A percentile compares a stretch with the other conserved stretches of the same genome.
Evolutionary conservation across 2,113 vertebrate species (phyloP).

Genomic region (Hydropotes inermis): DNA sequence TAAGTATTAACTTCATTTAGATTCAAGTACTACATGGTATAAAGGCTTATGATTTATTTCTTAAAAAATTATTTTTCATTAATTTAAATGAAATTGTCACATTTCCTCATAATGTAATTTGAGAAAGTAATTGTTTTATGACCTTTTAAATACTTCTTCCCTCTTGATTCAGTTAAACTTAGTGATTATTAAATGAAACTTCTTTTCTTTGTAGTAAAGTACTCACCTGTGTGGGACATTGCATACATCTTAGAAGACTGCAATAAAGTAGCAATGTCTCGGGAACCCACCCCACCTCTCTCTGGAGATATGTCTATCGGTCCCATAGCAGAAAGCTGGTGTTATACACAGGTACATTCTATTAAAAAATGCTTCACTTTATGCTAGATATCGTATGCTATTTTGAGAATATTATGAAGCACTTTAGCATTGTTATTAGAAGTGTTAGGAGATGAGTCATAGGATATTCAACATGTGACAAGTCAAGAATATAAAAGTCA

Average conservation of each 20-base stretch:
- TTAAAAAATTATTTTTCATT: background rate
- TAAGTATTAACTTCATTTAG: background rate
- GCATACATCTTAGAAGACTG: constrained; percentile 73
- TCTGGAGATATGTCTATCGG: constrained; percentile 96
- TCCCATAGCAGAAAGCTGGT: constrained; percentile 99
- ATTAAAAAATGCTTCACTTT: constrained; percentile 37
- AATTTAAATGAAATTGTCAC: background rate
- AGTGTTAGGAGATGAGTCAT: background rate
- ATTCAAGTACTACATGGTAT: background rate
- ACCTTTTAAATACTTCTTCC: background rate
- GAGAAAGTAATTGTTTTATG: background rate
- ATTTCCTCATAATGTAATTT: background rate
- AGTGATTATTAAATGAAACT: constrained; percentile 24
- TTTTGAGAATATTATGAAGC: constrained; percentile 24
- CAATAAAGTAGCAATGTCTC: constrained; percentile 90
- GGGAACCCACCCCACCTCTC: constrained; percentile 93
- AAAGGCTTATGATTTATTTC: background rate
- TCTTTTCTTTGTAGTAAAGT: constrained; percentile 74
- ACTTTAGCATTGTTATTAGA: background rate
- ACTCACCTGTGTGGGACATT: constrained; percentile 75
- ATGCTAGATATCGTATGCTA: background rate
- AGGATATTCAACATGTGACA: background rate
- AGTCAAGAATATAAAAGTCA: background rate
- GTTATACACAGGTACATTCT: constrained; percentile 95
- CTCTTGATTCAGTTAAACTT: background rate